Conservation (phyloP, 1,140 invertebrate genomes). For the Drosophila ogumai region DNA sequence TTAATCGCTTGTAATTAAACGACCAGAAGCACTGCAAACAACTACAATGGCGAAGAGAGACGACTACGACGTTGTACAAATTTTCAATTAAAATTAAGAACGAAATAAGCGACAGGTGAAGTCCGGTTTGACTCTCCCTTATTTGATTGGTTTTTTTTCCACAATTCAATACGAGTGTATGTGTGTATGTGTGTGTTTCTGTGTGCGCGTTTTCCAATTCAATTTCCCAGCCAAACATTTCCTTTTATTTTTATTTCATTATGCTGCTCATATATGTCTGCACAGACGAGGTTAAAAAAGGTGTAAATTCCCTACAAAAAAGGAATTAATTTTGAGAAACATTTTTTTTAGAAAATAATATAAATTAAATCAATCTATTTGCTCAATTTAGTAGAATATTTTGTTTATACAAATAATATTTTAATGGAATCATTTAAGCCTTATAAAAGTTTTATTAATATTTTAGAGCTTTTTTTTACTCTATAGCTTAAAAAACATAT, state of each 20-base stretch:
- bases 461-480: neutral
- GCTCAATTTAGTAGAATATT: too few species aligned
- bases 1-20: slow-evolving; percentile 80
- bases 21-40: slow-evolving; percentile 11
- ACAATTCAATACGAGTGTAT: slow-evolving; percentile 48
- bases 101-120: slow-evolving; percentile 62
- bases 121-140: slow-evolving; percentile 40
- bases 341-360: too few species aligned
- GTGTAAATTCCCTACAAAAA: neutral
- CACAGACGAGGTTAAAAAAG: neutral
- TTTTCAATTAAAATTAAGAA: slow-evolving; percentile 78
- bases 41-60: slow-evolving; percentile 8
- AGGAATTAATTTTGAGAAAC: neutral
- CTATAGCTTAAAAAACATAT: neutral
- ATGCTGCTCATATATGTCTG: slow-evolving; percentile 32
- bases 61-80: slow-evolving; percentile 28
- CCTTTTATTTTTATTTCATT: slow-evolving; percentile 76
- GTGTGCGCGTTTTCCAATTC: slow-evolving; percentile 25
- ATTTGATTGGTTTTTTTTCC: slow-evolving; percentile 79
- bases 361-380: too few species aligned
- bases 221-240: slow-evolving; percentile 48
- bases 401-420: neutral
- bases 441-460: too few species aligned
- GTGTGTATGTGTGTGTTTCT: slow-evolving; percentile 8
- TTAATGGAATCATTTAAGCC: neutral